Conservation (phyloP, 2,797 vertebrate species). For the Periparus ater region DNA sequence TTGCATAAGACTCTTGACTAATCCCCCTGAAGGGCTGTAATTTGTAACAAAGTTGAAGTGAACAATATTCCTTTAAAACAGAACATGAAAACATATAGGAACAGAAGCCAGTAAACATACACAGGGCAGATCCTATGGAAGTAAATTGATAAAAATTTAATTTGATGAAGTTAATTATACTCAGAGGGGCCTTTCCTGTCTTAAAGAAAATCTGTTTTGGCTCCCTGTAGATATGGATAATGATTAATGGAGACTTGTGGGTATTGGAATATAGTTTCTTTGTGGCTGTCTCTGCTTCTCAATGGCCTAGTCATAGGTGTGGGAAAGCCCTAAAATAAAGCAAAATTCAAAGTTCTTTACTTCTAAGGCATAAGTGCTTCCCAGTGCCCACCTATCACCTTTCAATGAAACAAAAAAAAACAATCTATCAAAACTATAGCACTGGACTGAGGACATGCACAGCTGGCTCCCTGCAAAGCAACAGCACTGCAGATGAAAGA, state of each 20-base stretch:
- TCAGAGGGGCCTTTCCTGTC: background rate
- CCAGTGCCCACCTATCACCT: background rate
- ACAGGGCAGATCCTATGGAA: constrained; percentile 18
- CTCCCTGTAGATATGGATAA: background rate
- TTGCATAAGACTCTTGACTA: constrained; percentile 12
- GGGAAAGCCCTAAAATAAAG: background rate
- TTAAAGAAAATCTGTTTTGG: background rate
- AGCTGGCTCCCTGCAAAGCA: background rate
- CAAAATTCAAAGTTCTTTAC: background rate
- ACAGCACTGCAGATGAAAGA: background rate
- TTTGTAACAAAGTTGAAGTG: constrained; percentile 35
- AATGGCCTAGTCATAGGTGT: background rate
- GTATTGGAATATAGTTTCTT: background rate
- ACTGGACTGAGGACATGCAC: background rate
- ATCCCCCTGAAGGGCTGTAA: constrained; percentile 12
- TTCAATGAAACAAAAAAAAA: background rate
- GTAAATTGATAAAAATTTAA: constrained; percentile 52
- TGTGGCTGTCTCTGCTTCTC: background rate
- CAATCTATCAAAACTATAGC: background rate
- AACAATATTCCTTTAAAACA: constrained; percentile 39
- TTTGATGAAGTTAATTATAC: constrained; percentile 56
- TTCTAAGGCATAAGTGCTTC: background rate
- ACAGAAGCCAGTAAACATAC: background rate
- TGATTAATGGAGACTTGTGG: background rate
- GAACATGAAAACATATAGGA: background rate